Evolutionary conservation across 2,888 invertebrate genomes (phyloP), one percentile per base, ranked within the genome.

Genomic region (Criorhina ranunculi): DNA sequence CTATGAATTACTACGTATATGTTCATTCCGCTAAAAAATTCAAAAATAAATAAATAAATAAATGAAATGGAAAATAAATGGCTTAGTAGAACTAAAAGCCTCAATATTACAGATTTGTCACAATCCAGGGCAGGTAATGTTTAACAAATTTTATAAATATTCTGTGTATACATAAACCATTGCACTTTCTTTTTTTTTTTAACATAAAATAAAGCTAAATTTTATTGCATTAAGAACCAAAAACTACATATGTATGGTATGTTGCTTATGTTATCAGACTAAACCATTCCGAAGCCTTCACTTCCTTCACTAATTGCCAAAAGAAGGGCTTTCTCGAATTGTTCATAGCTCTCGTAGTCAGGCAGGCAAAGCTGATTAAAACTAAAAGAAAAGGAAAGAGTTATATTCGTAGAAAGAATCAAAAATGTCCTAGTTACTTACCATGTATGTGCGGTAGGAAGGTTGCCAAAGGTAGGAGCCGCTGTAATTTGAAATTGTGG

Each of bases 321-420:
- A 11, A 98, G 94, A 73, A 98, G 93, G 46, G 97, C 96, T 90
- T 96, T 96, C 90, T 98, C 98, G 87, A 98, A 97, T 89, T 96
- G 96, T 91, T 98, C 98, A 92, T 98, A 98, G 89, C 95, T 95
- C 92, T 98, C 98, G 93, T 98, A 98, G 92, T 98, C 98, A 19
- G 98, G 98, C 89, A 98, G 93, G 92, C 98, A 98, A 83, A 98
- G 94, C 93, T 98, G 98, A 94, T 98, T 98, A 93, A 98, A 98
- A 93, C 96, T 96, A 93, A 15, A 93, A 93, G 79, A 87, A 0
- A 88, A 24, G 12, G 2, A 29, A 24, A 9, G 11, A 19, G 0
- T 24, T 24, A 4, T 24, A 24, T n/a, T n/a, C n/a, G n/a, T n/a
- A n/a, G n/a, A n/a, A 5, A 8, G n/a, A 4, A 9, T 29, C 12